These are phyloP conservation scores for Botia kubotai DNA, from an alignment of 2,797 vertebrate species.

Conservation along the genomic window DNA sequence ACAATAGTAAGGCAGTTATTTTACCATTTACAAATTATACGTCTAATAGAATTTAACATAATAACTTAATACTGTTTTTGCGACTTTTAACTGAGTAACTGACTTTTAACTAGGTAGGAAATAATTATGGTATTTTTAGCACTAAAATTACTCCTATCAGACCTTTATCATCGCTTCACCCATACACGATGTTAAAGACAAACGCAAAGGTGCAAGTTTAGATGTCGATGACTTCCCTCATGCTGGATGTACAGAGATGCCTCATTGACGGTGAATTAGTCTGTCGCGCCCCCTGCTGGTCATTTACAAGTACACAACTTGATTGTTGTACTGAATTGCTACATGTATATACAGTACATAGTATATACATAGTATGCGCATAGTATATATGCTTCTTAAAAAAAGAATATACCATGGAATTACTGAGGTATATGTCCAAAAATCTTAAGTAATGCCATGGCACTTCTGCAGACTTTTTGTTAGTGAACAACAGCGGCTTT, in stretches of 20 bases:
- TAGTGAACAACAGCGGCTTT: too few species aligned
- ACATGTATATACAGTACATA: too few species aligned
- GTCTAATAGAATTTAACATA: neutral
- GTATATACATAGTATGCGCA: too few species aligned
- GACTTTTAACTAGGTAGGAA: neutral
- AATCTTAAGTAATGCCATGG: too few species aligned
- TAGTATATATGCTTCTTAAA: too few species aligned
- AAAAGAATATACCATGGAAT: too few species aligned
- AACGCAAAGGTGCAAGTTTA: neutral
- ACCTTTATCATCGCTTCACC: neutral
- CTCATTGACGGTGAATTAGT: neutral
- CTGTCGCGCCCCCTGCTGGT: conserved; percentile 33
- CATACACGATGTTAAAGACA: conserved; percentile 6
- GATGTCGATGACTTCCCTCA: neutral
- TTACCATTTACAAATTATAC: neutral
- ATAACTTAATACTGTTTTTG: neutral
- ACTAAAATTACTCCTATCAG: neutral
- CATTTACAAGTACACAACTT: neutral
- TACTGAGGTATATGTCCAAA: too few species aligned
- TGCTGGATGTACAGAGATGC: neutral
- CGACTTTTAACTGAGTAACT: too few species aligned
- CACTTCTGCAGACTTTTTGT: too few species aligned
- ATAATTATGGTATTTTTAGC: neutral
- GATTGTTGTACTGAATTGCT: too few species aligned
- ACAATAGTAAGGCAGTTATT: too few species aligned